Conservation (phyloP, 2,888 invertebrate species). For the Amblyjoppa proteus region DNA sequence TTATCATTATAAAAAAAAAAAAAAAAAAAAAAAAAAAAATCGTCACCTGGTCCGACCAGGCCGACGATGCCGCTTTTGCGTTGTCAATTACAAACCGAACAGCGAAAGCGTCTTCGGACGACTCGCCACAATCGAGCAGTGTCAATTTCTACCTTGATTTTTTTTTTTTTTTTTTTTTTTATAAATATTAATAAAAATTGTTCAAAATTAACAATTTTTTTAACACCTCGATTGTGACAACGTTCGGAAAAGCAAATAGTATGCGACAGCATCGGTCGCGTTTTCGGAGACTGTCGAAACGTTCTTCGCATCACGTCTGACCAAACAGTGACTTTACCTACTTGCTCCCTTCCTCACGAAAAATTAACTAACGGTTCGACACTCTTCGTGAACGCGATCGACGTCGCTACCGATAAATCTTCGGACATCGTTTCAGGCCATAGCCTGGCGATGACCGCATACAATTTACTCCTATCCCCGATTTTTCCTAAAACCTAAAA, state of each 20-base stretch:
- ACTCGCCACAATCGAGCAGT: neutral
- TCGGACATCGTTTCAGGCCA: slow-evolving; percentile 17
- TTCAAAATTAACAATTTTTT: slow-evolving; percentile 25
- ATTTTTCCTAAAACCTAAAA: neutral
- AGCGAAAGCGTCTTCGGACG: neutral
- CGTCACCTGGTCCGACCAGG: slow-evolving; percentile 1
- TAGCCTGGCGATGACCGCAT: slow-evolving; percentile 34
- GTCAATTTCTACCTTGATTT: neutral
- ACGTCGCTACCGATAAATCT: slow-evolving; percentile 25
- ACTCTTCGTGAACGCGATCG: slow-evolving; percentile 28
- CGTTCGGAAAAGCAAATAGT: slow-evolving; percentile 1
- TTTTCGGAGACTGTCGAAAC: slow-evolving; percentile 36
- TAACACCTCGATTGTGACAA: slow-evolving; percentile 25
- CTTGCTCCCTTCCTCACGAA: neutral
- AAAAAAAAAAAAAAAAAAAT: slow-evolving; percentile 22
- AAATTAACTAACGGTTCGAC: slow-evolving; percentile 20
- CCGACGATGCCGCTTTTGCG: slow-evolving; percentile 21
- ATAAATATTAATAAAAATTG: neutral
- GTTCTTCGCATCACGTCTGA: slow-evolving; percentile 16
- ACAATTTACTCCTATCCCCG: slow-evolving; percentile 12
- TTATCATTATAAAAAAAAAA: slow-evolving; percentile 27
- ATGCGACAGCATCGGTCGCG: slow-evolving; percentile 9
- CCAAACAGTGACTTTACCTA: slow-evolving; percentile 6
- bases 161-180: neutral
- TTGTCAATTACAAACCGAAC: neutral